These are phyloP conservation scores for Drosophila trapezifrons DNA, from an alignment of 1,140 invertebrate species.

Conservation along the genomic window DNA sequence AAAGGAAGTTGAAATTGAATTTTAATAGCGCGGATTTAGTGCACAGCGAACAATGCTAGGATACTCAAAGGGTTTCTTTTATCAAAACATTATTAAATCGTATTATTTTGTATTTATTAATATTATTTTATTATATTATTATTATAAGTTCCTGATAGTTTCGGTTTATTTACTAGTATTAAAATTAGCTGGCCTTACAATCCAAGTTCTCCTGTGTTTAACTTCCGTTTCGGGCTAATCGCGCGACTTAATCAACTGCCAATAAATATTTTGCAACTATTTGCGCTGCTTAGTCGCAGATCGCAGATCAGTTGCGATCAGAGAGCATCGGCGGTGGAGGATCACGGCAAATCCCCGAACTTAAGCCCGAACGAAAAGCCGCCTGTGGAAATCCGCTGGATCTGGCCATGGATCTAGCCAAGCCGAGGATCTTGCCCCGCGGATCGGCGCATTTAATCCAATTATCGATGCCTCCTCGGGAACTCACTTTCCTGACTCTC, in stretches of 20 bases:
- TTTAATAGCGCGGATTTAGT: constrained; percentile 69
- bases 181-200: no score
- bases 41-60: not conserved
- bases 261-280: constrained; percentile 81
- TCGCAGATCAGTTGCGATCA: constrained; percentile 28
- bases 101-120: not conserved
- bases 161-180: no score
- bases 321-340: constrained; percentile 29
- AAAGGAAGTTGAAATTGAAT: constrained; percentile 65
- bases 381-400: constrained; percentile 64
- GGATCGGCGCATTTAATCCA: constrained; percentile 67
- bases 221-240: constrained; percentile 48
- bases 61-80: not conserved
- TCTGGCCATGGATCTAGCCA: constrained; percentile 51
- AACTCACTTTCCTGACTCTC: no score
- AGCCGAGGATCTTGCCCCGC: constrained; percentile 12
- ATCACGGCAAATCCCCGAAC: constrained; percentile 60
- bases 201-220: not conserved
- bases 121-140: no score
- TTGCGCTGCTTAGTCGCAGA: constrained; percentile 56
- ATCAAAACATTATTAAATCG: not conserved
- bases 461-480: constrained; percentile 68
- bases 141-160: no score
- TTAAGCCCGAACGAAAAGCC: constrained; percentile 57
- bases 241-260: constrained; percentile 68